Evolutionary conservation across 1,140 invertebrate genomes (phyloP).

Genomic region (Drosophila seguyi): DNA sequence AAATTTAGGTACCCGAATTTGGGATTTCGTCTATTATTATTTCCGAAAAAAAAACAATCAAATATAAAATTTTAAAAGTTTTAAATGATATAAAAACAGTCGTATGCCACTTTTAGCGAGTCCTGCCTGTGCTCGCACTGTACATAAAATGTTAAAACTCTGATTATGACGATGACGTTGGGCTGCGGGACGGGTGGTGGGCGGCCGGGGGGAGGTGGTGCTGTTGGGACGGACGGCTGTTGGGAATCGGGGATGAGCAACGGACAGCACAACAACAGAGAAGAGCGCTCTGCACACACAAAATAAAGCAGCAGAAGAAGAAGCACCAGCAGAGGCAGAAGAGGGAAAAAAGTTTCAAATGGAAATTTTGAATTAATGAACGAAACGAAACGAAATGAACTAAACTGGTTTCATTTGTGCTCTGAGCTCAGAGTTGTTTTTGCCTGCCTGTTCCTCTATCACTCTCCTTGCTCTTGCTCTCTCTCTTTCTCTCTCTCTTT

Average conservation of each 20-base stretch:
- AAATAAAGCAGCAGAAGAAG: conserved; percentile 41
- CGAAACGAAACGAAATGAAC: conserved; percentile 84
- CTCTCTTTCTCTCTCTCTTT: conserved; percentile 37
- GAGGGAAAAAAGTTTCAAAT: conserved; percentile 79
- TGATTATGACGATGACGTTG: conserved; percentile 79
- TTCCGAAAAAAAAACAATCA: too few species aligned
- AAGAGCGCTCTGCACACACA: conserved; percentile 46
- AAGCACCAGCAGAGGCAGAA: conserved; percentile 37
- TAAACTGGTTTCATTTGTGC: conserved; percentile 84
- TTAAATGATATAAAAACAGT: not conserved
- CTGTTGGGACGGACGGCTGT: conserved; percentile 19
- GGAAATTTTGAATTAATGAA: conserved; percentile 84
- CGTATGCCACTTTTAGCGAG: not conserved
- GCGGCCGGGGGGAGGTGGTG: conserved; percentile 14
- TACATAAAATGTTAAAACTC: conserved; percentile 84
- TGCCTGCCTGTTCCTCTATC: conserved; percentile 25
- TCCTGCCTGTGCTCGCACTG: conserved; percentile 55
- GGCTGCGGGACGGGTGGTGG: conserved; percentile 40
- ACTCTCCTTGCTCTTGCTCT: not conserved
- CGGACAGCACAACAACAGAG: conserved; percentile 69
- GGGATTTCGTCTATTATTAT: too few species aligned
- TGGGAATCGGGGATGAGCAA: conserved; percentile 65
- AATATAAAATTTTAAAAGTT: not conserved
- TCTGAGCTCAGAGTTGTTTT: conserved; percentile 66
- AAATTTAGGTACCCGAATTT: too few species aligned